Evolutionary conservation across 2,797 vertebrate genomes (phyloP), one percentile per base, ranked within the genome.

Genomic region (Coregonus suidteri): DNA sequence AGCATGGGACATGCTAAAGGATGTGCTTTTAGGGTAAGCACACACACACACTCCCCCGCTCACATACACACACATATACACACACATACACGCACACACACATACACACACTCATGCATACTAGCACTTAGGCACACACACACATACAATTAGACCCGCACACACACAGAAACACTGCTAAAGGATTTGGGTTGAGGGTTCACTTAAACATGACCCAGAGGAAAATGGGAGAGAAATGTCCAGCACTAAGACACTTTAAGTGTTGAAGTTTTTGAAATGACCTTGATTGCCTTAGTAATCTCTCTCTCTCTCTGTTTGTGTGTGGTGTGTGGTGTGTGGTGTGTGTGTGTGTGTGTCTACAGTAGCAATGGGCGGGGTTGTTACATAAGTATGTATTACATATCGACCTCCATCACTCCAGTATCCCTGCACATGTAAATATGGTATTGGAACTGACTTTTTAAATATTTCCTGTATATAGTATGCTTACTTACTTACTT

Each of bases 201-300:
- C 81, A 82, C 80, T 47, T 70, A 54, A 25, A 47, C 75, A 71
- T 73, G 74, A 72, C 79, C 54, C 79, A 47, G 14, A 51, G 59
- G 81, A 86, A 80, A 56, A 41, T 13, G 25, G 31, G 52, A 81
- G 74, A 70, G 71, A 86, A 88, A 70, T 77, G 75, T 86, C 79
- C 76, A 76, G 75, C 71, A 81, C 86, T 87, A 86, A 87, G 74
- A 80, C 73, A 72, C 81, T 78, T 71, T 90, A 77, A 91, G 88
- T 91, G 7, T 93, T 88, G 83, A 91, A 64, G 81, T 68, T n/a
- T 0, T 37, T 72, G 79, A 71, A 83, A 88, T 89, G 87, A 93
- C 91, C 91, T 92, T 92, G 86, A 82, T 75, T 85, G 91, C 84
- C 88, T 86, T 91, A 91, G 89, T 18, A 76, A 85, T 83, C 85